Base-by-base conservation (phyloP, 2,113 vertebrate genomes). In the Zosterops pallidus region DNA sequence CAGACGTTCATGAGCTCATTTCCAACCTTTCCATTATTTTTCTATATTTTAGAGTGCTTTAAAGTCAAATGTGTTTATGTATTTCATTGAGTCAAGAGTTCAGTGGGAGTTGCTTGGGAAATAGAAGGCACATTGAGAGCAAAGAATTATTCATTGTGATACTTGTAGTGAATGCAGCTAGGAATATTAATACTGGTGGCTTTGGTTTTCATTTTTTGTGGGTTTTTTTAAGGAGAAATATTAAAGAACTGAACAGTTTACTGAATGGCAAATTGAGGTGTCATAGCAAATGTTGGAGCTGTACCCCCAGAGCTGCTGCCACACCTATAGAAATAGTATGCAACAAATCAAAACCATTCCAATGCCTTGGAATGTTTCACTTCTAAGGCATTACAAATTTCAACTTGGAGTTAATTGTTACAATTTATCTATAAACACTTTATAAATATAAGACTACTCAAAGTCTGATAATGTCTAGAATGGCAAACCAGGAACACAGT, bases 1-100 rank as follows among this genome's bases (percentile, higher is more conserved):
- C 21, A 63, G 33, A 63, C 0, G 0, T 68, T 60, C 14, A 52
- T 63, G 64, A 25, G 33, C 10, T 67, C 21, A 56, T 86, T 94
- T 82, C 33, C 53, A 75, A 28, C 2, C 17, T 91, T 81, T 71
- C 47, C 11, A 21, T 55, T 90, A 37, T 67, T 75, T 59, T 81
- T 78, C 28, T 46, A 3, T 64, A 33, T 77, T 86, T 86, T 70
- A 63, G 11, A 68, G 41, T 56, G 37, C 13, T 46, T 94, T 94
- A 33, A 89, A 93, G 35, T 81, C 44, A 91, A 78, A 52, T 31
- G 55, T 25, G 11, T 80, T 78, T 63, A 75, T 56, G 39, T 24
- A 31, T 74, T 92, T 93, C 78, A 90, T 52, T 47, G 56, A 82
- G 74, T 87, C 44, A 78, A 86, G 25, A 63, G n/a, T 95, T 78